These are phyloP conservation scores for Drosophila fuyamai DNA, from an alignment of 1,140 invertebrate genomes.

Conservation along the genomic window DNA sequence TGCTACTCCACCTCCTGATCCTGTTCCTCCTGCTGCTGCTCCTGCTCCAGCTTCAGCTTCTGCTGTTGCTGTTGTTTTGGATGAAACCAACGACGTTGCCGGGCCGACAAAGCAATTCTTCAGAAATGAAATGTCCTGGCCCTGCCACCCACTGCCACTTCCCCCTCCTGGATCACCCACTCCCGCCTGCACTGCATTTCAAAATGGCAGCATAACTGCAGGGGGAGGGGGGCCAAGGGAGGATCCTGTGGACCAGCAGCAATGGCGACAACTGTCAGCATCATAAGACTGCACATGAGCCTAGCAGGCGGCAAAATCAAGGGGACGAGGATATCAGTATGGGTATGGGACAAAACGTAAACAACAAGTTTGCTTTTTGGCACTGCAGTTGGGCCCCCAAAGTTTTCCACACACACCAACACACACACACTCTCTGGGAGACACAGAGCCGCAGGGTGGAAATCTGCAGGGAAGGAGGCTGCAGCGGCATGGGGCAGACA, in stretches of 20 bases:
- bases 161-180: constrained; percentile 10
- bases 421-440: constrained; percentile 4
- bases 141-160: background rate
- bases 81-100: constrained; percentile 37
- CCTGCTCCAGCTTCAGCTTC: background rate
- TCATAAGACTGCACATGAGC: constrained; percentile 69
- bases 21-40: background rate
- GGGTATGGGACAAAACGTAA: constrained; percentile 60
- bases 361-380: constrained; percentile 71
- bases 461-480: constrained; percentile 8
- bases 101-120: constrained; percentile 78
- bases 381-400: constrained; percentile 61
- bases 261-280: constrained; percentile 74
- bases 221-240: constrained; percentile 1
- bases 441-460: background rate
- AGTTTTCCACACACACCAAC: constrained; percentile 44
- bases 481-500: constrained; percentile 47
- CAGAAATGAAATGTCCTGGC: constrained; percentile 81
- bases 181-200: constrained; percentile 67
- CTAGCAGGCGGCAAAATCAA: constrained; percentile 39
- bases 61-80: constrained; percentile 61
- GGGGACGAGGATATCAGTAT: constrained; percentile 1
- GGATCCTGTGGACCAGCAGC: constrained; percentile 39
- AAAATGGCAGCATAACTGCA: constrained; percentile 35
- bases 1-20: background rate